phyloP scores from a whole-genome alignment of 1,140 invertebrate species.

The Zaprionus africanus region DNA sequence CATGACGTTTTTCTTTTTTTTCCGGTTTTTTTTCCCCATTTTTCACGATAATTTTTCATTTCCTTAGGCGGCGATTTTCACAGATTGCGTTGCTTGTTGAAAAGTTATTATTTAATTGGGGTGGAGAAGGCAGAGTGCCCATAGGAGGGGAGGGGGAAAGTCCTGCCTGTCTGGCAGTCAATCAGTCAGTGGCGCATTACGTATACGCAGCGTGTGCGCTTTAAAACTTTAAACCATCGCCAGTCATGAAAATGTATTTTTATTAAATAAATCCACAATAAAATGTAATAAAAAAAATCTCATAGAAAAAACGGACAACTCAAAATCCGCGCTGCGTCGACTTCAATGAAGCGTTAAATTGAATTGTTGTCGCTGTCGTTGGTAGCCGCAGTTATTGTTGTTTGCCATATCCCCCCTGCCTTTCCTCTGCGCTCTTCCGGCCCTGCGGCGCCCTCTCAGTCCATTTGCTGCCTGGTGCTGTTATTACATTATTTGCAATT shows the following conservation, averaged over 20 bases:
- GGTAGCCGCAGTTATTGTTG: constrained; percentile 57
- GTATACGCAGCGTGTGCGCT: constrained; percentile 26
- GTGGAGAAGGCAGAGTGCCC: background rate
- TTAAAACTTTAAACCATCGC: background rate
- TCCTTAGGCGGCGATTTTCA: constrained; percentile 20
- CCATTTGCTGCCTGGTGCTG: constrained; percentile 42
- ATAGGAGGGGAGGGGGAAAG: background rate
- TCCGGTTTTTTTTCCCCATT: background rate
- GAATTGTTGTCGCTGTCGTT: constrained; percentile 70
- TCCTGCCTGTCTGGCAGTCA: constrained; percentile 11
- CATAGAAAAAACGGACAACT: constrained; percentile 19
- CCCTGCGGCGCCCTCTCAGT: background rate
- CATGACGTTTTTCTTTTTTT: constrained; percentile 57
- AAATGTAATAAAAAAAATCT: constrained; percentile 52
- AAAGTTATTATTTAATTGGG: constrained; percentile 38
- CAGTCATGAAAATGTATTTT: constrained; percentile 6
- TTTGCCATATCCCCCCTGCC: background rate
- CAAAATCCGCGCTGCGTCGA: constrained; percentile 30
- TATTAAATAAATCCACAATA: constrained; percentile 45
- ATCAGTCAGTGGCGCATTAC: constrained; percentile 23
- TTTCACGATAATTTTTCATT: constrained; percentile 43
- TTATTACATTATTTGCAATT: constrained; percentile 78
- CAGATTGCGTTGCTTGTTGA: constrained; percentile 2
- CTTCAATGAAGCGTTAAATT: constrained; percentile 76
- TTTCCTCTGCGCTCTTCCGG: background rate